Evolutionary conservation across 1,140 invertebrate genomes (phyloP).

Genomic region (Drosophila ercepeae): DNA sequence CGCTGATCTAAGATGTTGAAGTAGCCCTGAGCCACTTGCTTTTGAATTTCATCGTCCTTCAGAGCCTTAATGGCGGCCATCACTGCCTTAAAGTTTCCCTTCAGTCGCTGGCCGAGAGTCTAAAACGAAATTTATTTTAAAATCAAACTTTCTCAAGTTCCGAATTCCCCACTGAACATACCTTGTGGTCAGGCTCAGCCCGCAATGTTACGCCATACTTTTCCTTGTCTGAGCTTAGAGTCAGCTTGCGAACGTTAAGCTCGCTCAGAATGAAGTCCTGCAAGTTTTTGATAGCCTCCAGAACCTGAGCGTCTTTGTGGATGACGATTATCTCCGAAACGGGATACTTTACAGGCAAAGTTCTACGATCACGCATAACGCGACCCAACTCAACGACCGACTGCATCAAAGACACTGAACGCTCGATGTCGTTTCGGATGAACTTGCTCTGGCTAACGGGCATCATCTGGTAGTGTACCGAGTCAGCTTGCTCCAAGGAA

Average conservation of each 20-base stretch:
- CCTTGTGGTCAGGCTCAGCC: conserved; percentile 96
- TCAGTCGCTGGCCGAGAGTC: conserved; percentile 93
- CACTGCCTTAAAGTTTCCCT: conserved; percentile 95
- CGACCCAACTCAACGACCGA: conserved; percentile 97
- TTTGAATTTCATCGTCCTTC: conserved; percentile 91
- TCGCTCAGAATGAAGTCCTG: conserved; percentile 96
- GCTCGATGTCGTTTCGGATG: conserved; percentile 95
- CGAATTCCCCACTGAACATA: not conserved
- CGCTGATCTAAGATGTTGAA: conserved; percentile 90
- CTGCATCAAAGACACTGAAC: conserved; percentile 95
- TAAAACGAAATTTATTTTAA: conserved; percentile 11
- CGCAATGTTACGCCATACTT: conserved; percentile 96
- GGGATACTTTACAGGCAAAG: conserved; percentile 98
- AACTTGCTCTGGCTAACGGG: conserved; percentile 89
- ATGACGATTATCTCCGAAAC: conserved; percentile 98
- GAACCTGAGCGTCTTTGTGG: conserved; percentile 91
- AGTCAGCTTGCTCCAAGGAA: conserved; percentile 78
- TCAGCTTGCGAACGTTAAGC: conserved; percentile 96
- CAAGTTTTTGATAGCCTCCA: conserved; percentile 92
- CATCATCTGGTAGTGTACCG: conserved; percentile 95
- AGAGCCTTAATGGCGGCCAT: conserved; percentile 92
- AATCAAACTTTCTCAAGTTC: not conserved
- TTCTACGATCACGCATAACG: conserved; percentile 95
- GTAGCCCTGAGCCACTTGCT: conserved; percentile 89
- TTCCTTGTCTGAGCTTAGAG: conserved; percentile 94